Percentiles rank a stretch among this genome's conserved stretches.
These are phyloP conservation scores for Spodoptera frugiperda DNA, from an alignment of 1,140 invertebrate species.

Conservation along the genomic window DNA sequence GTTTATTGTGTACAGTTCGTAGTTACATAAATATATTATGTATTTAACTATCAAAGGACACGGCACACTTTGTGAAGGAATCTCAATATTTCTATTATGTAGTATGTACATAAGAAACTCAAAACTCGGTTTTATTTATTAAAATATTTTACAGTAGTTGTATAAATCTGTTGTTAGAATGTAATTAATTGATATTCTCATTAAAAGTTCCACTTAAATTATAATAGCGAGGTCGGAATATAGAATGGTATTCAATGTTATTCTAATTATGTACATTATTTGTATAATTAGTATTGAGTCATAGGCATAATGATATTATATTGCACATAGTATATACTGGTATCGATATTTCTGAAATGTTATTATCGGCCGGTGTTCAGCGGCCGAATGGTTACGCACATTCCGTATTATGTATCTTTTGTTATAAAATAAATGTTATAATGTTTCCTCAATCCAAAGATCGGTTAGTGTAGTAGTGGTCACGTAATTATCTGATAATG, in stretches of 20 bases:
- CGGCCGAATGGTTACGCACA: constrained; percentile 70
- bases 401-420: constrained; percentile 63
- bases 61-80: constrained; percentile 68
- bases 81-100: constrained; percentile 68
- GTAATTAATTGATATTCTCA: constrained; percentile 60
- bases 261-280: constrained; percentile 59
- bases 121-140: constrained; percentile 76
- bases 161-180: constrained; percentile 63
- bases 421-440: constrained; percentile 60
- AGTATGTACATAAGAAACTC: constrained; percentile 70
- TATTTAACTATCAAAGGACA: constrained; percentile 59
- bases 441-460: constrained; percentile 80
- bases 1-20: constrained; percentile 55
- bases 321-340: constrained; percentile 57
- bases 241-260: constrained; percentile 71
- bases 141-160: constrained; percentile 62
- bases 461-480: constrained; percentile 66
- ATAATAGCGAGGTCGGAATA: constrained; percentile 57
- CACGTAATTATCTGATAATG: constrained; percentile 57
- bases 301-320: constrained; percentile 67
- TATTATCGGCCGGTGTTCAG: constrained; percentile 47
- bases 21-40: constrained; percentile 44
- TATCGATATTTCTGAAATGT: constrained; percentile 45
- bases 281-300: constrained; percentile 61
- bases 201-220: constrained; percentile 66